These are phyloP conservation scores for Nymphalis urticae DNA, from an alignment of 2,888 invertebrate species.

Conservation along the genomic window DNA sequence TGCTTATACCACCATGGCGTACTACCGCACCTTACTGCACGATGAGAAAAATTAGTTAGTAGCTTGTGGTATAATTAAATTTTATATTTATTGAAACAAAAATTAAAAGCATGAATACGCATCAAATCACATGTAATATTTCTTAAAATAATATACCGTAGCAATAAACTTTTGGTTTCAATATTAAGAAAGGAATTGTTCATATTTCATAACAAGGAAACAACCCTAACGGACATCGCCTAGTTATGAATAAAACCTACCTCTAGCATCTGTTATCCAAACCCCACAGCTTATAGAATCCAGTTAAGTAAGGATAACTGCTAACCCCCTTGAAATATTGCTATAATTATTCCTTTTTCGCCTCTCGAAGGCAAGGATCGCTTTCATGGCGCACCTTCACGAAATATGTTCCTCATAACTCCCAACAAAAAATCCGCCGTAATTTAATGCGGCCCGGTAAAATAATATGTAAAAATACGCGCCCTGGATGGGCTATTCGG, in stretches of 20 bases:
- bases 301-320: constrained; percentile 30
- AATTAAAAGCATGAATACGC: constrained; percentile 4
- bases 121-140: not conserved
- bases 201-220: too few species aligned
- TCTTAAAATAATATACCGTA: too few species aligned
- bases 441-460: constrained; percentile 71
- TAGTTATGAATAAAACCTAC: constrained; percentile 22
- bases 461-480: constrained; percentile 77
- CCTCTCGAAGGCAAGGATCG: constrained; percentile 63
- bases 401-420: constrained; percentile 76
- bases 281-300: constrained; percentile 27
- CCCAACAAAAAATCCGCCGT: constrained; percentile 64
- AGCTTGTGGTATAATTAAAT: not conserved
- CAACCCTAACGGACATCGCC: not conserved
- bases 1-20: constrained; percentile 7
- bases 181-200: too few species aligned
- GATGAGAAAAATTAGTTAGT: not conserved
- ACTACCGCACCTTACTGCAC: constrained; percentile 7
- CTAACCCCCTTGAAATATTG: constrained; percentile 36
- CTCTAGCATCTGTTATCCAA: constrained; percentile 23
- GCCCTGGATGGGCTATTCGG: constrained; percentile 54
- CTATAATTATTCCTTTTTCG: constrained; percentile 64
- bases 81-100: constrained; percentile 1
- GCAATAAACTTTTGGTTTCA: too few species aligned
- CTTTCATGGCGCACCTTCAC: constrained; percentile 64